Evolutionary conservation across 2,888 invertebrate genomes (phyloP), one percentile per base, ranked within the genome.

Genomic region (Eurytoma adleriae): DNA sequence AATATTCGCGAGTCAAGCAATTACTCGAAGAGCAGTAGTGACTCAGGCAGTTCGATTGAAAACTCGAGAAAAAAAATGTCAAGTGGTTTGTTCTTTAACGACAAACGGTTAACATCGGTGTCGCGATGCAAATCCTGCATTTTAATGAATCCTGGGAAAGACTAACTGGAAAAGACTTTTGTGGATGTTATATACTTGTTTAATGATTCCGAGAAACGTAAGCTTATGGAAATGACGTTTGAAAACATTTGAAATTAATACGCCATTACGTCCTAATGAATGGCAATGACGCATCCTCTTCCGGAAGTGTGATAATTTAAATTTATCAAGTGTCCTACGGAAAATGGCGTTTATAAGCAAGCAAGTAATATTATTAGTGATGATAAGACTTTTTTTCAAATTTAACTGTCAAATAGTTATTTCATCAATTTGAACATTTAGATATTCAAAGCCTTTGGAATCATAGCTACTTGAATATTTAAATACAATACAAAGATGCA

Each of bases 1-100:
- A 78, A 78, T 68, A 67, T 73, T 78, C 57, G 62, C 56, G 24
- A 54, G 73, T 54, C 62, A 62, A 54, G 62, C 54, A 48, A 20
- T 68, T 54, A 56, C 68, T 7, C 14, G 73, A 78, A 68, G 30
- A 57, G 48, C 20, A 18, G 13, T 40, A 10, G 7, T 40, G 40
- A 40, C 40, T 40, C 40, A 10, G 5, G 12, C 52, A n/a, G 54
- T 24, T 20, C 68, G 62, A 78, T 73, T 61, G 61, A 40, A 76
- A 68, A 62, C 56, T 7, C 40, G 10, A 40, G 7, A 40, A 40
- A 40, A 72, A 68, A 78, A 61, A 73, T 67, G 52, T 68, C 78
- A 40, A 73, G 62, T 27, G 24, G 67, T 62, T 67, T 27, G 59
- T 52, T 73, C 62, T 66, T 71, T 61, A 14, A 40, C 48, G 18